These are phyloP conservation scores for Diabrotica virgifera DNA, from an alignment of 1,140 invertebrate genomes.

Conservation along the genomic window DNA sequence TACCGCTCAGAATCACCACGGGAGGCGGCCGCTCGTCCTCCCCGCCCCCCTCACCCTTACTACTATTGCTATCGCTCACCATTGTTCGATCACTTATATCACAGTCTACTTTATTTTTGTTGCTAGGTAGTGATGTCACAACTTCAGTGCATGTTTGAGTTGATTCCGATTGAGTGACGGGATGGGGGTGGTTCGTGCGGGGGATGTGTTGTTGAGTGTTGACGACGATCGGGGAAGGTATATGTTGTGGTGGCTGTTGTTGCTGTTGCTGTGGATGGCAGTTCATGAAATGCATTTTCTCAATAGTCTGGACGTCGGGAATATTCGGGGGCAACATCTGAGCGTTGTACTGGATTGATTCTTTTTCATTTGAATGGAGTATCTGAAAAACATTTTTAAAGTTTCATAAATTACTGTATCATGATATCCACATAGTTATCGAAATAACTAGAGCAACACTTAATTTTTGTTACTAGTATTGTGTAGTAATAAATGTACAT, in stretches of 20 bases:
- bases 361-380: slow-evolving; percentile 31
- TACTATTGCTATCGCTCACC: slow-evolving; percentile 21
- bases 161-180: background rate
- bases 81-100: background rate
- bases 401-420: background rate
- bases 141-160: background rate
- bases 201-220: background rate
- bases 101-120: background rate
- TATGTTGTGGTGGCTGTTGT: background rate
- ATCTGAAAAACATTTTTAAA: slow-evolving; percentile 22
- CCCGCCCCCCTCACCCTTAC: slow-evolving; percentile 11
- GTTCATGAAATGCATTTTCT: slow-evolving; percentile 42
- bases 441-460: too few relatives aligned
- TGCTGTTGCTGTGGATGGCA: slow-evolving; percentile 23
- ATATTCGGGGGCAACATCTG: slow-evolving; percentile 39
- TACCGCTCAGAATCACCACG: slow-evolving; percentile 61
- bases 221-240: background rate
- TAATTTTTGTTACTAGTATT: too few relatives aligned
- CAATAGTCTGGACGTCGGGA: slow-evolving; percentile 43
- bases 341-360: slow-evolving; percentile 28
- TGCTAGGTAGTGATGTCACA: background rate
- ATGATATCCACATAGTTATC: background rate
- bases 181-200: background rate
- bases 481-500: too few relatives aligned
- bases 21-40: slow-evolving; percentile 48